These are phyloP conservation scores for Abrostola tripartita DNA, from an alignment of 2,888 invertebrate genomes.

Conservation along the genomic window DNA sequence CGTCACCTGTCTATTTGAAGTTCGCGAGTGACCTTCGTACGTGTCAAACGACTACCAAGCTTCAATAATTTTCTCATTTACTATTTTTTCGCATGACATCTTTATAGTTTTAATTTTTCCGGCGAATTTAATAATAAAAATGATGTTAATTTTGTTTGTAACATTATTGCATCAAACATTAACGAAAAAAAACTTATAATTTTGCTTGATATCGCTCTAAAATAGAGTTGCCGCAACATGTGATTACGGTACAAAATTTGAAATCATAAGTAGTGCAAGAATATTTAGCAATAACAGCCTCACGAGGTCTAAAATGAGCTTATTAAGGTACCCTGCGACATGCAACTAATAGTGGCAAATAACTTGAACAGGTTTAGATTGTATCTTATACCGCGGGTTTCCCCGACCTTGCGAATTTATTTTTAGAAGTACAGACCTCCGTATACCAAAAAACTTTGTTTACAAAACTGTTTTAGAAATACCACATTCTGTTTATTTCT, in stretches of 20 bases:
- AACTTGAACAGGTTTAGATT: conserved; percentile 46
- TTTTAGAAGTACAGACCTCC: conserved; percentile 40
- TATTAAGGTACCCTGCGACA: conserved; percentile 9
- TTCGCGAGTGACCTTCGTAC: conserved; percentile 42
- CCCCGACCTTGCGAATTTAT: conserved; percentile 59
- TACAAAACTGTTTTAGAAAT: conserved; percentile 24
- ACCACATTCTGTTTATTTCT: conserved; percentile 23
- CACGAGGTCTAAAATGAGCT: conserved; percentile 27
- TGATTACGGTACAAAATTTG: conserved; percentile 11
- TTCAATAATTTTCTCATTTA: conserved; percentile 24
- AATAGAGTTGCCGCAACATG: background rate
- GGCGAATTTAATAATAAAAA: too few species aligned
- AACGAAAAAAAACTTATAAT: background rate
- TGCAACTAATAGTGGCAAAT: conserved; percentile 30
- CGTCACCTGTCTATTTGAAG: conserved; percentile 50
- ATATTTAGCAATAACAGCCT: conserved; percentile 34
- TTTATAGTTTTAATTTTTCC: conserved; percentile 15
- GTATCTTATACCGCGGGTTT: conserved; percentile 52
- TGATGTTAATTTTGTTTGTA: too few species aligned
- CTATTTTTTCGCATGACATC: conserved; percentile 14
- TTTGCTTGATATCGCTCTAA: background rate
- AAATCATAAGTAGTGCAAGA: conserved; percentile 23
- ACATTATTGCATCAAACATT: background rate
- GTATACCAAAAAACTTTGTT: conserved; percentile 30
- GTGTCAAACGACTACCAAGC: conserved; percentile 23